Evolutionary conservation across 1,140 invertebrate genomes (phyloP).

Genomic region (Drosophila repleta): DNA sequence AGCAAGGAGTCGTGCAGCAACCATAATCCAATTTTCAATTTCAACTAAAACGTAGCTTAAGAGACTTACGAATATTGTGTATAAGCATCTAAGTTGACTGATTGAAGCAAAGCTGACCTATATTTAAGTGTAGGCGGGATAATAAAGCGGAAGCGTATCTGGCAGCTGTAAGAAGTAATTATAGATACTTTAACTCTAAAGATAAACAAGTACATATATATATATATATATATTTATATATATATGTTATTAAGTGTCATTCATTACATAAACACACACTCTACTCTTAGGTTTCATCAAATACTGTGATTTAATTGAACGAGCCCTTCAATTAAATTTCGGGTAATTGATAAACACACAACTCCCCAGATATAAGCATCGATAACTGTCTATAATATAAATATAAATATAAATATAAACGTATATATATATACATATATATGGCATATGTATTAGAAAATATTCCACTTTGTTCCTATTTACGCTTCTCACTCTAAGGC

Average conservation of each 20-base stretch:
- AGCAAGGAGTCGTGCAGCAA: slow-evolving; percentile 27
- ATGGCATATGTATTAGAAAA: slow-evolving; percentile 1
- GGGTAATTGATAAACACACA: slow-evolving; percentile 62
- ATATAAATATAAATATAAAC: background rate
- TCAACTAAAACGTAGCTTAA: slow-evolving; percentile 23
- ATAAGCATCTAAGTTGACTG: slow-evolving; percentile 61
- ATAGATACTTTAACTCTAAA: background rate
- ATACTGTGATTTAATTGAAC: slow-evolving; percentile 76
- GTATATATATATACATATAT: background rate
- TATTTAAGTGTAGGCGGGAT: slow-evolving; percentile 48
- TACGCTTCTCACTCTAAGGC: slow-evolving; percentile 7
- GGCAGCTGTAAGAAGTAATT: background rate
- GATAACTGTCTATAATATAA: background rate
- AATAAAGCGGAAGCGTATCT: background rate
- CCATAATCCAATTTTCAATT: slow-evolving; percentile 32
- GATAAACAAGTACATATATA: no score
- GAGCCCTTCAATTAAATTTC: slow-evolving; percentile 79
- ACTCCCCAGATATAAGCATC: slow-evolving; percentile 26
- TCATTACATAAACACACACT: background rate
- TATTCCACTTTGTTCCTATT: slow-evolving; percentile 30
- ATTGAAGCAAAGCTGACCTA: slow-evolving; percentile 73
- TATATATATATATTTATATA: background rate
- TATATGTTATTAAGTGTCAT: background rate
- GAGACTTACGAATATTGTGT: slow-evolving; percentile 16
- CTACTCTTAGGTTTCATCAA: slow-evolving; percentile 38